Base-by-base conservation (phyloP, 2,797 vertebrate species). In the Emys orbicularis region DNA sequence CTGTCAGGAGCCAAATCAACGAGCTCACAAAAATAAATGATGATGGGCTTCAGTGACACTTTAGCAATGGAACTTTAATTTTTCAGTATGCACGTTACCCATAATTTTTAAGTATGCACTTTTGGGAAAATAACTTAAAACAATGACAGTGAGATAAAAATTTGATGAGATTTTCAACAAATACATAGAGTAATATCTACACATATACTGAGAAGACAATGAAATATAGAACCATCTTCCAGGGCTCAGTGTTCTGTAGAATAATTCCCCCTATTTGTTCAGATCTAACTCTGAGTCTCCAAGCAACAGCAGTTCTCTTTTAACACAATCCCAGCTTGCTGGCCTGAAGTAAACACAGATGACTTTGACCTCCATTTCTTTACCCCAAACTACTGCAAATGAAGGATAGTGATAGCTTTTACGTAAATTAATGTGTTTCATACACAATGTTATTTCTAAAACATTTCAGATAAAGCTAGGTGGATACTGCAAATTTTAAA, bases 391-490 rank as follows among this genome's bases (percentile, higher is more conserved):
- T 89, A 47, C 86, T 12, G 54, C 79, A 81, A 85, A 57, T 83
- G 81, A 87, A 91, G 83, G 56, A 81, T 87, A 94, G 4, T 18
- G 81, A 94, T 52, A 92, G 94, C 12, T 34, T 52, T 84, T 72
- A 74, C 18, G 92, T 84, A 0, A 94, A 97, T 96, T 81, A 92
- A 25, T 54, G n/a, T 93, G 81, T 34, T 79, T 96, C 41, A 93
- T 52, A 79, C 93, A 72, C 83, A 95, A 77, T 41, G 25, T 88
- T 83, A 61, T 81, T 92, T 84, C 52, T 83, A 72, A 96, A 97
- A 97, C 81, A 91, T 95, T 94, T 92, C 92, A 90, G 89, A 81
- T 90, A 27, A 61, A 95, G 47, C 90, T 96, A 93, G 89, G 93
- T 87, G 44, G 85, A 91, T 57, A 1, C 3, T 90, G 56, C 37